Conservation (phyloP, 2,113 vertebrate species). For the Calypte anna region DNA sequence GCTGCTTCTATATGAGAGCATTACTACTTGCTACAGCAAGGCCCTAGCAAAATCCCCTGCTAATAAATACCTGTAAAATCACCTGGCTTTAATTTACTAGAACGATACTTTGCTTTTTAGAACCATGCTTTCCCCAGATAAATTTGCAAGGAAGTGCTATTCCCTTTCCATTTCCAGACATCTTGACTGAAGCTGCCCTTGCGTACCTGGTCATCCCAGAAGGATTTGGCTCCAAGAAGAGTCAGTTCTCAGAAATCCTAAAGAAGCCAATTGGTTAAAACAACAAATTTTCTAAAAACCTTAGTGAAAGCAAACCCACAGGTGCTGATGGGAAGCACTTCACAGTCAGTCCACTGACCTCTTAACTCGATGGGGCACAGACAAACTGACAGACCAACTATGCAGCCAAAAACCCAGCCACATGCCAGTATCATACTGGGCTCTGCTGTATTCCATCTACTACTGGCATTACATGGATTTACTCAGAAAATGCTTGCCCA, state of each 20-base stretch:
- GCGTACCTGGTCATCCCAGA: background rate
- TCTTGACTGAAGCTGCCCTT: background rate
- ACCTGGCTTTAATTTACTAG: background rate
- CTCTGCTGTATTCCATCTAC: background rate
- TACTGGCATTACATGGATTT: background rate
- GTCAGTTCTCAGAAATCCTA: background rate
- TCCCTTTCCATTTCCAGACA: background rate
- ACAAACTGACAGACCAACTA: background rate
- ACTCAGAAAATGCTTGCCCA: background rate
- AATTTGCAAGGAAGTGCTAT: background rate
- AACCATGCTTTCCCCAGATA: background rate
- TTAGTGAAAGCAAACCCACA: background rate
- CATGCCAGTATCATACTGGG: no score
- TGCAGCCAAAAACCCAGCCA: background rate
- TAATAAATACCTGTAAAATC: background rate
- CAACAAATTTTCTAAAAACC: background rate
- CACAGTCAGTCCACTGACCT: background rate
- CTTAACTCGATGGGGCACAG: background rate
- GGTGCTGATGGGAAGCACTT: background rate
- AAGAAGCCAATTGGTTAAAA: background rate
- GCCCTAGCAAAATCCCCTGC: background rate
- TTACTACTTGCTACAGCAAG: accelerated
- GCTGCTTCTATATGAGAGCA: background rate
- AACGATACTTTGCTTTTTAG: background rate
- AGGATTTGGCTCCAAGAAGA: background rate